phyloP scores from a whole-genome alignment of 2,888 invertebrate species.

The Diplazon laetatorius region DNA sequence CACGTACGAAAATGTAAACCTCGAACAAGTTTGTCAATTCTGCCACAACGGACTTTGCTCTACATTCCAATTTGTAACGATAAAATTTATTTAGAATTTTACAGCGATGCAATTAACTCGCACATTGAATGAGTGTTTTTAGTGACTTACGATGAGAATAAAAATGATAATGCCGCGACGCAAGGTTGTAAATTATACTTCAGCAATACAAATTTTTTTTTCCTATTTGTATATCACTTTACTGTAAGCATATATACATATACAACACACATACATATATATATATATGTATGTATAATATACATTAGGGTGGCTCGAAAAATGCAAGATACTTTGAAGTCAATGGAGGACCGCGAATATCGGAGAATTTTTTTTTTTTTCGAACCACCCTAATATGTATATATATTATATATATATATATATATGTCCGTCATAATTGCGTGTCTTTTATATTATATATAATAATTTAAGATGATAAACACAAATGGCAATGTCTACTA shows the following conservation, averaged over 20 bases:
- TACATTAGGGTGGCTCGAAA: too few species aligned
- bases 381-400: too few species aligned
- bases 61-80: conserved; percentile 57
- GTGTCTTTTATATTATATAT: conserved; percentile 61
- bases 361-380: too few species aligned
- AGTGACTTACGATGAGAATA: conserved; percentile 27
- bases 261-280: too few species aligned
- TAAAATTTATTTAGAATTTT: conserved; percentile 11
- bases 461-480: conserved; percentile 36
- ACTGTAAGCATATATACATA: conserved; percentile 56
- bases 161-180: conserved; percentile 26
- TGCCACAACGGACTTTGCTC: conserved; percentile 23
- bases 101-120: conserved; percentile 42
- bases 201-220: conserved; percentile 57
- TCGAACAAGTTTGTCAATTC: conserved; percentile 15
- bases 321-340: too few species aligned
- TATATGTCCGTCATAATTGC: conserved; percentile 57
- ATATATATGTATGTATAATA: too few species aligned
- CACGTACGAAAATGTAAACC: not conserved
- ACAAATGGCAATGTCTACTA: conserved; percentile 62
- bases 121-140: conserved; percentile 34
- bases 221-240: conserved; percentile 62
- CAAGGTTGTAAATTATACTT: conserved; percentile 61
- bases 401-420: too few species aligned
- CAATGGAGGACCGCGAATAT: too few species aligned